A percentile compares a stretch with the other conserved stretches of the same genome.
phyloP scores from a whole-genome alignment of 2,797 vertebrate genomes.

The Halcyon smyrnensis region DNA sequence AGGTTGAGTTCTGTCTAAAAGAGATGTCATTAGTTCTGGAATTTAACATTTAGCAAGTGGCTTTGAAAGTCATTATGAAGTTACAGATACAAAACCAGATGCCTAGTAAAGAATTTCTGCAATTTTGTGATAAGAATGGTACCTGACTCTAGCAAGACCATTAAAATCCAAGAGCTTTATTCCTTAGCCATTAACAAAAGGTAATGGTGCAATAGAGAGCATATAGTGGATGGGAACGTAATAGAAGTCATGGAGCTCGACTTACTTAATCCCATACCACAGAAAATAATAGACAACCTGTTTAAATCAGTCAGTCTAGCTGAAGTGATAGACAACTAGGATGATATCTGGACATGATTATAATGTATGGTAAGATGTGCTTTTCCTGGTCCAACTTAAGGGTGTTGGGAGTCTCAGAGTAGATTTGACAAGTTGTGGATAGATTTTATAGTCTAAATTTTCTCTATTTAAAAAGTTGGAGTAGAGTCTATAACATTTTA shows the following conservation, averaged over 20 bases:
- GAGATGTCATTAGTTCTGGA: neutral
- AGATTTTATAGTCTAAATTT: neutral
- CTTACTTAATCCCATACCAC: neutral
- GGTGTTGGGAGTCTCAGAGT: neutral
- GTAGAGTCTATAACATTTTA: neutral
- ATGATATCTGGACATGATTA: neutral
- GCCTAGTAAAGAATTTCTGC: neutral
- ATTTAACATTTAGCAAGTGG: neutral
- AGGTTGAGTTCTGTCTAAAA: neutral
- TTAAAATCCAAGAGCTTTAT: slow-evolving; percentile 12
- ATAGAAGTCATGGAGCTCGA: neutral
- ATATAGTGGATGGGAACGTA: neutral
- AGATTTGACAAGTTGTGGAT: neutral
- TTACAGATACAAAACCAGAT: neutral
- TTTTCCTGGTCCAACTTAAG: neutral
- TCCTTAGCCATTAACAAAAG: slow-evolving; percentile 1
- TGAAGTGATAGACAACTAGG: neutral
- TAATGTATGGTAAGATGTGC: neutral
- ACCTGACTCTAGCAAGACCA: neutral
- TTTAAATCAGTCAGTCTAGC: neutral
- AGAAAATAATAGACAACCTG: neutral
- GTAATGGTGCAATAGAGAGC: neutral
- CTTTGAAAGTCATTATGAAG: slow-evolving; percentile 4
- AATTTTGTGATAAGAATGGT: neutral
- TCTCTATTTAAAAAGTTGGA: neutral